Evolutionary conservation across 1,140 invertebrate species (phyloP).

Genomic region (Hycleus cichorii): DNA sequence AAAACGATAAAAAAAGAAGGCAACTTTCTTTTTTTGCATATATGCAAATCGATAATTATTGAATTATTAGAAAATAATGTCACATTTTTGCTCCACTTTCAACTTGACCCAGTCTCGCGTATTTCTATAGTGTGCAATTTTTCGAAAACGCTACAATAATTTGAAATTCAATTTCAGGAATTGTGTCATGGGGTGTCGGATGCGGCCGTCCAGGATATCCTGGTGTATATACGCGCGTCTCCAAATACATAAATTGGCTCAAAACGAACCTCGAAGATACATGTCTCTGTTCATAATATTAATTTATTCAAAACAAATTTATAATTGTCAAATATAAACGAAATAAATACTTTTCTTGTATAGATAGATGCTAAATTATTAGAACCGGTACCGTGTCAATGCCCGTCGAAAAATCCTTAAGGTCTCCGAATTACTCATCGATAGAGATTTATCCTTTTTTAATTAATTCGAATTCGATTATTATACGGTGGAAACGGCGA

Average conservation of each 20-base stretch:
- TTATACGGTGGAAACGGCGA: no score
- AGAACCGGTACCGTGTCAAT: not conserved
- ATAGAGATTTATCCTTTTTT: no score
- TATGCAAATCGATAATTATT: not conserved
- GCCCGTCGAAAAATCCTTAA: not conserved
- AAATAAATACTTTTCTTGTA: not conserved
- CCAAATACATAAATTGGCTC: conserved; percentile 61
- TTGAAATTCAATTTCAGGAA: conserved; percentile 37
- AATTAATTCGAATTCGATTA: no score
- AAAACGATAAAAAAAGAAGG: not conserved
- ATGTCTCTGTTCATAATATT: conserved; percentile 46
- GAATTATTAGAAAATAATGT: not conserved
- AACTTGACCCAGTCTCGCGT: not conserved
- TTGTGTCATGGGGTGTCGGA: conserved; percentile 62
- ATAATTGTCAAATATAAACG: not conserved
- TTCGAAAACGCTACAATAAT: not conserved
- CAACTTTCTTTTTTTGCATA: not conserved
- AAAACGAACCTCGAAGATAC: conserved; percentile 51
- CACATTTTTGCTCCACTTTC: not conserved
- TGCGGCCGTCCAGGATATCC: conserved; percentile 56
- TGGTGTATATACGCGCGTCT: conserved; percentile 65
- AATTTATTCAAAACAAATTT: conserved; percentile 2
- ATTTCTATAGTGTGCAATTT: not conserved
- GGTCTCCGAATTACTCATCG: no score
- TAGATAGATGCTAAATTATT: no score